Conservation (phyloP, 2,888 invertebrate species). For the Pammene fasciana region DNA sequence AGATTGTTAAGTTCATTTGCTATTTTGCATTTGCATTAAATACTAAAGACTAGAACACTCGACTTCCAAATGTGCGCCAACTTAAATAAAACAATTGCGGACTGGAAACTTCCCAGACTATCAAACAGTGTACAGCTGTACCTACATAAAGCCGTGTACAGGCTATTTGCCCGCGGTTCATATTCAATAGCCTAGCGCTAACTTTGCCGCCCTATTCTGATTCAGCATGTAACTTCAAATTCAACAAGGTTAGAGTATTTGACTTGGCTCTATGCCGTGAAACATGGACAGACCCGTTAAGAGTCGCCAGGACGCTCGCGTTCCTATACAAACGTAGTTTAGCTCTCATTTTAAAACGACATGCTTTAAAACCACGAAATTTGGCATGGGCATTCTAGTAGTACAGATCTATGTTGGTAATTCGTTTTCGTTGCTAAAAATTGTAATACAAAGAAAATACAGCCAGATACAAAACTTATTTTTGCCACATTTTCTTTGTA, state of each 20-base stretch:
- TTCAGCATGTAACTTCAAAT: constrained; percentile 21
- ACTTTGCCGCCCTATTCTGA: constrained; percentile 12
- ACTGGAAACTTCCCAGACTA: constrained; percentile 34
- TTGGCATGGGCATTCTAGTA: no score
- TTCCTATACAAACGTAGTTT: no score
- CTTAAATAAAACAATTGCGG: constrained; percentile 25
- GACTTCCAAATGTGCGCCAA: constrained; percentile 6
- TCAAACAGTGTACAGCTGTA: constrained; percentile 24
- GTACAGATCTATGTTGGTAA: no score
- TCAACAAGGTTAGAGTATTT: constrained; percentile 7
- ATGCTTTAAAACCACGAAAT: no score
- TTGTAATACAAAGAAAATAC: no score
- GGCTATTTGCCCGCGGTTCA: constrained; percentile 25
- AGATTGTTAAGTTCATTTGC: no score
- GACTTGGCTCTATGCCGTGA: background rate
- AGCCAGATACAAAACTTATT: no score
- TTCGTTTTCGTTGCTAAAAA: no score
- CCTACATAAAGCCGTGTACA: constrained; percentile 13
- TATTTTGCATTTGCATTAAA: no score
- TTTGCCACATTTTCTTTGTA: no score
- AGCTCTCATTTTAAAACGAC: no score
- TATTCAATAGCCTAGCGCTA: constrained; percentile 25
- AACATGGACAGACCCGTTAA: background rate
- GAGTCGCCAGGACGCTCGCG: no score
- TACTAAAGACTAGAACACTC: background rate